These are phyloP conservation scores for Busseola fusca DNA, from an alignment of 2,888 invertebrate species.

Conservation along the genomic window DNA sequence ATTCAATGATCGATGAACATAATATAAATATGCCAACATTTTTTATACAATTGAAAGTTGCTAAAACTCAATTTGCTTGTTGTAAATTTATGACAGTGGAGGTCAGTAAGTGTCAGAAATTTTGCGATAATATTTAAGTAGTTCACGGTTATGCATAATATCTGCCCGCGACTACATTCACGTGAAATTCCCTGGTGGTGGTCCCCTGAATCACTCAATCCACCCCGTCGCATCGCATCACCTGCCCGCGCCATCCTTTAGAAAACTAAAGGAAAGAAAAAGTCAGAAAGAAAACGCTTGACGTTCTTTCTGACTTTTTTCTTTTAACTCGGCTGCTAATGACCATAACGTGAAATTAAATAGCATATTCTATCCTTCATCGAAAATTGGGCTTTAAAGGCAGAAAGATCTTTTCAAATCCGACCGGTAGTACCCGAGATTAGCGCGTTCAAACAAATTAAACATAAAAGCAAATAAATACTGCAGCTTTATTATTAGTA, in stretches of 20 bases:
- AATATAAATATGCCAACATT: neutral
- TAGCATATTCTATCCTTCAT: neutral
- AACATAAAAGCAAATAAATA: too few species aligned
- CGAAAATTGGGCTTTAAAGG: neutral
- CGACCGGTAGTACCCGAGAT: neutral
- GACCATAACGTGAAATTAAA: neutral
- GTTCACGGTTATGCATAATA: constrained; percentile 17
- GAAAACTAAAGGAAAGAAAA: too few species aligned
- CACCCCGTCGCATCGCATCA: neutral
- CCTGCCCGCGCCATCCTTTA: neutral
- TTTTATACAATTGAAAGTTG: constrained; percentile 36
- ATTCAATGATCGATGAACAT: constrained; percentile 35
- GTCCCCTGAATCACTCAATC: neutral
- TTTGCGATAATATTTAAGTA: constrained; percentile 26
- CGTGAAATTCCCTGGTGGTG: neutral
- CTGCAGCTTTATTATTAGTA: neutral
- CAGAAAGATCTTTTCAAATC: neutral
- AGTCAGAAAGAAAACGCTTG: too few species aligned
- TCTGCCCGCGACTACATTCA: neutral
- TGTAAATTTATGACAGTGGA: constrained; percentile 16
- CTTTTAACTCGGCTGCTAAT: neutral
- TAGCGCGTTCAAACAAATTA: neutral
- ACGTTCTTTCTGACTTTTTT: neutral
- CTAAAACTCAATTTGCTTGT: constrained; percentile 31
- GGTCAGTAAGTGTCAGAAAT: constrained; percentile 25